Evolutionary conservation across 1,140 invertebrate genomes (phyloP).

Genomic region (Penaeus indicus): DNA sequence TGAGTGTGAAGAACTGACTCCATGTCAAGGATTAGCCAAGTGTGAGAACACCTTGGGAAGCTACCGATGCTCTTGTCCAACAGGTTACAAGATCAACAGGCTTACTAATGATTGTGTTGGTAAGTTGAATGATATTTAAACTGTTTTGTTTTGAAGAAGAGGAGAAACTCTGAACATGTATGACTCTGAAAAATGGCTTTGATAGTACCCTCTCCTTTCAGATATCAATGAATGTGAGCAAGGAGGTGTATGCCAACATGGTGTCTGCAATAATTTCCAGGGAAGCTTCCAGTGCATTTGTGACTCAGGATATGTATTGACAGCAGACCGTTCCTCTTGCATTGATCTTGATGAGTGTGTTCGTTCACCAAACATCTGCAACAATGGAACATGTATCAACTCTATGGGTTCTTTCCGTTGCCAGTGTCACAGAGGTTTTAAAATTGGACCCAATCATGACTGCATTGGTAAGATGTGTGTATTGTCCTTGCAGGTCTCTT

Average conservation of each 20-base stretch:
- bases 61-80: slow-evolving; percentile 81
- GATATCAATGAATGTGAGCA: slow-evolving; percentile 82
- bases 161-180: no score
- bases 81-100: slow-evolving; percentile 80
- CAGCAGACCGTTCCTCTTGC: slow-evolving; percentile 76
- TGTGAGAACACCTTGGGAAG: slow-evolving; percentile 83
- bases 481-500: no score
- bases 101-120: slow-evolving; percentile 74
- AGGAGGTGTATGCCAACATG: slow-evolving; percentile 79
- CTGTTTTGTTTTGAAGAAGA: no score
- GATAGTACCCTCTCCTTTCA: neutral
- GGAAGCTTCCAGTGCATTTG: slow-evolving; percentile 81
- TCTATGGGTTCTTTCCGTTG: slow-evolving; percentile 83
- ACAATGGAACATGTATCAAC: slow-evolving; percentile 88
- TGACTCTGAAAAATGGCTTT: neutral
- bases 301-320: slow-evolving; percentile 75
- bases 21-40: slow-evolving; percentile 85
- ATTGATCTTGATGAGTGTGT: slow-evolving; percentile 85
- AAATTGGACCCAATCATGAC: slow-evolving; percentile 86
- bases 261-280: slow-evolving; percentile 80
- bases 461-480: slow-evolving; percentile 78
- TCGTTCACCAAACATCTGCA: slow-evolving; percentile 80
- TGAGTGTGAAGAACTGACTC: slow-evolving; percentile 77
- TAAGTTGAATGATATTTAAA: slow-evolving; percentile 65
- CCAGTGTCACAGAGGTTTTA: slow-evolving; percentile 84